These are phyloP conservation scores for Drosophila suboccidentalis DNA, from an alignment of 2,888 invertebrate species.

Conservation along the genomic window DNA sequence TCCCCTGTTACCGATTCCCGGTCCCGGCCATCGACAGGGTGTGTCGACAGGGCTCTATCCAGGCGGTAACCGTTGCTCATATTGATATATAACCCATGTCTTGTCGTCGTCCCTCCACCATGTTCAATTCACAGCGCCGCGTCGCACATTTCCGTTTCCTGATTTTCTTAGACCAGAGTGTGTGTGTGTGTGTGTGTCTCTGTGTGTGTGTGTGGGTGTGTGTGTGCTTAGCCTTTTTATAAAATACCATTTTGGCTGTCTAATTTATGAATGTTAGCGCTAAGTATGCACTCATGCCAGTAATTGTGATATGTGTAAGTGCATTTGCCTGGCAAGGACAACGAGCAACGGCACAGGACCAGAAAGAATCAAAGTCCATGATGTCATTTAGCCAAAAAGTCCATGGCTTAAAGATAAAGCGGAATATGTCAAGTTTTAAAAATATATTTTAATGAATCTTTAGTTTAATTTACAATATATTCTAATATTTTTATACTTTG, in stretches of 20 bases:
- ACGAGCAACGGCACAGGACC: conserved; percentile 15
- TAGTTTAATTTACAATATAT: background rate
- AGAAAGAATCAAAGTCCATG: conserved; percentile 50
- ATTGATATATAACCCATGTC: conserved; percentile 71
- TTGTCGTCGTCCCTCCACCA: conserved; percentile 53
- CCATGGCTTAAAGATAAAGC: conserved; percentile 7
- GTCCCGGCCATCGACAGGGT: conserved; percentile 29
- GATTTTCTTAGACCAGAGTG: conserved; percentile 68
- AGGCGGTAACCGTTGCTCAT: conserved; percentile 37
- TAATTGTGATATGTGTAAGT: conserved; percentile 71
- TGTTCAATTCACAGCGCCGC: conserved; percentile 82
- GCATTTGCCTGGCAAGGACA: conserved; percentile 56
- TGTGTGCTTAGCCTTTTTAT: conserved; percentile 68
- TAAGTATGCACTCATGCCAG: conserved; percentile 66
- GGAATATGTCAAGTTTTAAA: background rate
- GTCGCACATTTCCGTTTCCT: conserved; percentile 75
- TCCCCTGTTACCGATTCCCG: conserved; percentile 27
- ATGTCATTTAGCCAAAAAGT: conserved; percentile 55
- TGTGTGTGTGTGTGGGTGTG: conserved; percentile 34
- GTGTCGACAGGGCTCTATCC: conserved; percentile 34
- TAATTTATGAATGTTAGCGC: conserved; percentile 74
- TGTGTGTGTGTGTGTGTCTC: conserved; percentile 20
- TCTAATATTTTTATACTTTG: no score
- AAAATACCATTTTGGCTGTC: conserved; percentile 66
- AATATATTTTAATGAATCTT: background rate